Evolutionary conservation across 2,797 vertebrate genomes (phyloP).

Genomic region (Urophycis tenuis): DNA sequence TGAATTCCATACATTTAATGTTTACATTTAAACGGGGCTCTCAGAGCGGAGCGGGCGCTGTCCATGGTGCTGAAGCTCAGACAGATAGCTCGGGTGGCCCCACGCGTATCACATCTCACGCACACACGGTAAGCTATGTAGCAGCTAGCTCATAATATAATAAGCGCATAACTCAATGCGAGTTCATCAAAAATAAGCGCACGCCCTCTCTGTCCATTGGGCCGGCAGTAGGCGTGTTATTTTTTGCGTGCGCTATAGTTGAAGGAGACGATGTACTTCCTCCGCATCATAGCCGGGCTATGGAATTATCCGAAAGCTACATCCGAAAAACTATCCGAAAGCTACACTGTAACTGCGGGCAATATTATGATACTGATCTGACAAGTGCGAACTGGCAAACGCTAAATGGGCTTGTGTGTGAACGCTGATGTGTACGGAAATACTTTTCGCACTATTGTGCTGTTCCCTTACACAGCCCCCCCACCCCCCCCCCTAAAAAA

Average conservation of each 20-base stretch:
- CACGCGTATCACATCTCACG: background rate
- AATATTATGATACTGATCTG: constrained; percentile 21
- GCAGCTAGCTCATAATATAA: background rate
- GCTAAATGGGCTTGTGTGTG: too few species aligned
- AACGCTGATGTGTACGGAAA: too few species aligned
- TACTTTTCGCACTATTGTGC: too few species aligned
- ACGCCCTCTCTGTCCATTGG: too few species aligned
- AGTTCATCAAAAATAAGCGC: too few species aligned
- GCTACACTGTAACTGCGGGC: constrained; percentile 26
- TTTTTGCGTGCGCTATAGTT: background rate
- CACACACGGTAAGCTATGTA: background rate
- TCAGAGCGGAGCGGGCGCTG: constrained; percentile 39
- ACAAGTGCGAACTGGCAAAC: too few species aligned
- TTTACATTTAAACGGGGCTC: background rate
- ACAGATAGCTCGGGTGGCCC: too few species aligned
- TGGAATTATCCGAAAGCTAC: too few species aligned
- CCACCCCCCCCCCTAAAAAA: too few species aligned
- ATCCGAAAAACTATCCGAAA: constrained; percentile 19
- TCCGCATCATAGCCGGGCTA: constrained; percentile 29
- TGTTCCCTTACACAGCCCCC: too few species aligned
- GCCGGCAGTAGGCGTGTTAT: background rate
- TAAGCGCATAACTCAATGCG: too few species aligned
- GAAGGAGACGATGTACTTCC: background rate
- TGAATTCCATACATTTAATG: too few species aligned
- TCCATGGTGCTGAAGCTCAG: constrained; percentile 56